Conservation (phyloP, 92 coral and sea anemone species). For the Phenganax marumi region DNA sequence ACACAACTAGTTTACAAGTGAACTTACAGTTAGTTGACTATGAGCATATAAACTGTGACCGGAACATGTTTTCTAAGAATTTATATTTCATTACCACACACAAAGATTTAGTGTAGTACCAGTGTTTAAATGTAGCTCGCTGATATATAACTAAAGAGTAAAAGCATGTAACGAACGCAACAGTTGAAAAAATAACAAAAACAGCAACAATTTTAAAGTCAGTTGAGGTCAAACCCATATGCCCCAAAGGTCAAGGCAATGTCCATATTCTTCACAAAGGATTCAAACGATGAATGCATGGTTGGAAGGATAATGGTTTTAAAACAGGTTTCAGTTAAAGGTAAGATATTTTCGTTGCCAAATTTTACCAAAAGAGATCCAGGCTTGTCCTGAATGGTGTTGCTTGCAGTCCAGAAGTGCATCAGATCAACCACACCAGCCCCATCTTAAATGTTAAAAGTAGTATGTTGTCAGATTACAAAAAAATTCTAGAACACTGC, state of each 20-base stretch:
- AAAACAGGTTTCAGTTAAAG: constrained; percentile 62
- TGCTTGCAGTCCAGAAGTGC: constrained; percentile 46
- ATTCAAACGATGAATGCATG: constrained; percentile 35
- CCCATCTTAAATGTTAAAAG: constrained; percentile 40
- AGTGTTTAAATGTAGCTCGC: neutral
- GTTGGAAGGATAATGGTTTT: constrained; percentile 56
- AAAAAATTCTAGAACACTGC: neutral
- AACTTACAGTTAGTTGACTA: constrained; percentile 1
- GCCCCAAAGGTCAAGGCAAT: constrained; percentile 62
- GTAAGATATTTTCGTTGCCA: constrained; percentile 42
- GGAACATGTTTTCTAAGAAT: neutral
- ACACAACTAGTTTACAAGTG: constrained; percentile 4
- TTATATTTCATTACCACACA: neutral
- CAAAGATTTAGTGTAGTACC: neutral
- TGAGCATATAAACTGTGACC: neutral
- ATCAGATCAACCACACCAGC: constrained; percentile 31
- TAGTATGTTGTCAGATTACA: neutral
- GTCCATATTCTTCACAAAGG: constrained; percentile 56
- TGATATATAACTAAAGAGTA: too few relatives aligned
- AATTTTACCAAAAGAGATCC: constrained; percentile 49
- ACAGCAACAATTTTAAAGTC: constrained; percentile 13
- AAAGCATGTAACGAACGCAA: neutral
- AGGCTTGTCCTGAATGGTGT: constrained; percentile 8
- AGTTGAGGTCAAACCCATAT: constrained; percentile 41
- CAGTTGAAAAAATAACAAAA: neutral